Base-by-base conservation (phyloP, 2,113 vertebrate genomes). In the Holacanthus passer region DNA sequence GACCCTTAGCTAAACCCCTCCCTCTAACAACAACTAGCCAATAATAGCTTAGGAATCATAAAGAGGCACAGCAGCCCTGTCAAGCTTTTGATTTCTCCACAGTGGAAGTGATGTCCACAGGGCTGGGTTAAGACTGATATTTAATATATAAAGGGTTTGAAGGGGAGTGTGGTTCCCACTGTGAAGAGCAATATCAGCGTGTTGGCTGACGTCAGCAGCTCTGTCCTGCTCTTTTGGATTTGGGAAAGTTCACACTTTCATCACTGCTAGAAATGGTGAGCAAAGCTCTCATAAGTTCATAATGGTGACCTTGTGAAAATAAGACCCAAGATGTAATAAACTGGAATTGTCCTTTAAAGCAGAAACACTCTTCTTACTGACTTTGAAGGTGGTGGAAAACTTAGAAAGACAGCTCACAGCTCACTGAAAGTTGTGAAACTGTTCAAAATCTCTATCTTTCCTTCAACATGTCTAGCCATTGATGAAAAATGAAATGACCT, bases 401-500 rank as follows among this genome's bases (percentile, higher is more conserved):
- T 66, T 48, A 5, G 39, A 24, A 45, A 72, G 52, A 0, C 29
- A 50, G 55, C 67, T 73, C 10, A 50, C 19, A 31, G 9, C 1
- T 14, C 3, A 11, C 56, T 69, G n/a, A 22, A 53, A 20, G 52
- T 19, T 53, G 39, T 66, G 7, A 29, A 79, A 66, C 35, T 5
- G 52, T 67, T 60, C 7, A 55, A 39, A 63, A 2, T n/a, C 20
- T 14, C 1, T 6, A 35, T 59, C 29, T 63, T 72, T 41, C 69
- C 66, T 66, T 55, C 16, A 56, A 59, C 50, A 59, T 37, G 11
- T 82, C 62, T 1, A 7, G 73, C 14, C 52, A 59, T 69, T 70
- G 74, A 84, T 82, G 59, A 85, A 55, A 82, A 84, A 82, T 78
- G 41, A 76, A 78, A 75, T n/a, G 47, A 68, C 14, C 73, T 2